Percentiles rank a stretch among this genome's conserved stretches.
Conservation (phyloP, 2,888 invertebrate species). For the Tachystola acroxantha region DNA sequence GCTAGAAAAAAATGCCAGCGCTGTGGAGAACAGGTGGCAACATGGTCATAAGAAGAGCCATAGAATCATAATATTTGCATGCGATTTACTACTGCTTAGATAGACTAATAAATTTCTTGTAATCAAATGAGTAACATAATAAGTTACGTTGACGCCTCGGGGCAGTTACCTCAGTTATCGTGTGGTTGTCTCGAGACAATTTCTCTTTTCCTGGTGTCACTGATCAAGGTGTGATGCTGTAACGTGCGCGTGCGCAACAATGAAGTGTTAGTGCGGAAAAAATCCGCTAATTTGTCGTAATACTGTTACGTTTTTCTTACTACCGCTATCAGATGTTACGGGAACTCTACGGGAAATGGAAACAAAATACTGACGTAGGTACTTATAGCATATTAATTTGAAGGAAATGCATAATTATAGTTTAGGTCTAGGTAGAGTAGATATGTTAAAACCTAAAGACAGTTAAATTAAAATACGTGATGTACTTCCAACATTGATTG, state of each 20-base stretch:
- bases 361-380: not conserved
- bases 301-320: not conserved
- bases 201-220: slow-evolving; percentile 2
- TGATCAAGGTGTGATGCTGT: slow-evolving; percentile 1
- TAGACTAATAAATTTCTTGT: no score
- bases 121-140: not conserved
- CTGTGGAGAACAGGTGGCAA: no score
- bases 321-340: not conserved
- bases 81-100: slow-evolving; percentile 7
- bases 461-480: no score
- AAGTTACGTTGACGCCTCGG: not conserved
- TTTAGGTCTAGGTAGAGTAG: no score
- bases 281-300: slow-evolving; percentile 1
- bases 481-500: no score
- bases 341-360: not conserved
- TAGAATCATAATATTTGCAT: no score
- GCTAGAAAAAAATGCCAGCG: no score
- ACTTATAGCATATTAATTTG: no score
- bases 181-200: not conserved
- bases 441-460: no score
- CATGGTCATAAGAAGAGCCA: no score
- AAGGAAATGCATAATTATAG: no score
- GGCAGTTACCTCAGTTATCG: not conserved
- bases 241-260: not conserved
- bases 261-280: slow-evolving; percentile 2